Base-by-base conservation (phyloP, 2,888 invertebrate genomes). In the Athetis lepigone region DNA sequence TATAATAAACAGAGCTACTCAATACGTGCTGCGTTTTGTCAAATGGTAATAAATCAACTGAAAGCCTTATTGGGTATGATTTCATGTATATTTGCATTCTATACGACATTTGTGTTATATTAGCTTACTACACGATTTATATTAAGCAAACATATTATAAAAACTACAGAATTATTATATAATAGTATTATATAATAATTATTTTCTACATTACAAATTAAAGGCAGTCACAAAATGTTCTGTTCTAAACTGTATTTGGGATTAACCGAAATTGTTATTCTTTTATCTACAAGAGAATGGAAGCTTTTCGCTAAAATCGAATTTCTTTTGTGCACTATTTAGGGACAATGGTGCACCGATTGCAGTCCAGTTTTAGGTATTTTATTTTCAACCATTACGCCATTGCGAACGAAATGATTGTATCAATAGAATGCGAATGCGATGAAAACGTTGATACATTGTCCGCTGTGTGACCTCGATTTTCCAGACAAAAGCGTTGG, bases 301-400 rank as follows among this genome's bases (percentile, higher is more conserved):
- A 79, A 79, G 79, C 79, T 81, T 86, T 86, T 84, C 81, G 84
- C 85, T 87, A 84, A 86, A 87, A 86, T 85, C 86, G 86, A 81
- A 85, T 85, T 89, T 87, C 90, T 90, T 89, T 92, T 90, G 88
- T 90, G 81, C 77, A 84, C 85, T 87, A 86, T 90, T 91, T 88
- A 91, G 85, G 91, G 90, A 93, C 93, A 93, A 93, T 93, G 85
- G 92, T 85, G 80, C 88, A 85, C 86, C 89, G 88, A 93, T 92
- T 92, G 93, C 90, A 88, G 86, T 79, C 81, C 85, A 86, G 84
- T 82, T 89, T 88, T 87, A 87, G 86, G 82, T 87, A 87, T 89
- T 92, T 92, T 92, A 90, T 92, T 92, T 92, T 88, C 83, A 82
- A 81, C 88, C 84, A 90, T 92, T 90, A 89, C 87, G 84, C 87